A percentile compares a stretch with the other conserved stretches of the same genome.
These are phyloP conservation scores for Syngnathus typhle DNA, from an alignment of 2,113 vertebrate species.

Conservation along the genomic window DNA sequence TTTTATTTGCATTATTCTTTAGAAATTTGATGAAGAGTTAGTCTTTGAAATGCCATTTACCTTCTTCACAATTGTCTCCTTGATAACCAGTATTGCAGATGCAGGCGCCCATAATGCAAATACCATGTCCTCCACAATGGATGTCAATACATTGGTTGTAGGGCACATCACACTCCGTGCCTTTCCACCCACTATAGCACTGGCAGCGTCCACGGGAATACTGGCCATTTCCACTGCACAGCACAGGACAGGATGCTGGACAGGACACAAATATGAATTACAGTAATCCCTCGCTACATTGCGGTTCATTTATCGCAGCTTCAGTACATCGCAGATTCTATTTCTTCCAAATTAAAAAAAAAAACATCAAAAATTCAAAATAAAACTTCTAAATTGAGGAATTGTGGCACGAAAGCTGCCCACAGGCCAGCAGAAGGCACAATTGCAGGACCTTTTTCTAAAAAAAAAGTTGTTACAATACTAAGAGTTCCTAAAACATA, in stretches of 20 bases:
- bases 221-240: slow-evolving; percentile 95
- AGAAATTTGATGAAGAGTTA: neutral
- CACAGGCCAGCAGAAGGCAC: too few species aligned
- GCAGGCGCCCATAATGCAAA: slow-evolving; percentile 92
- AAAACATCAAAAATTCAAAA: too few species aligned
- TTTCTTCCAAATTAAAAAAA: too few species aligned
- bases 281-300: too few species aligned
- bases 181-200: slow-evolving; percentile 98
- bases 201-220: slow-evolving; percentile 96
- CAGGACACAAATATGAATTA: neutral
- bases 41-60: slow-evolving; percentile 61
- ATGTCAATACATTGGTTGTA: slow-evolving; percentile 90
- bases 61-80: slow-evolving; percentile 95
- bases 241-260: slow-evolving; percentile 88
- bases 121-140: slow-evolving; percentile 89
- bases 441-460: too few species aligned
- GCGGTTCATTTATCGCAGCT: too few species aligned
- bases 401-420: too few species aligned
- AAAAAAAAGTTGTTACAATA: too few species aligned
- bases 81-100: slow-evolving; percentile 94
- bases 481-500: too few species aligned
- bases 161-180: slow-evolving; percentile 92
- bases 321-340: too few species aligned
- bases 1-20: neutral
- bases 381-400: too few species aligned